These are phyloP conservation scores for Rhizoglyphus robini DNA, from an alignment of 1,140 invertebrate genomes.

Conservation along the genomic window DNA sequence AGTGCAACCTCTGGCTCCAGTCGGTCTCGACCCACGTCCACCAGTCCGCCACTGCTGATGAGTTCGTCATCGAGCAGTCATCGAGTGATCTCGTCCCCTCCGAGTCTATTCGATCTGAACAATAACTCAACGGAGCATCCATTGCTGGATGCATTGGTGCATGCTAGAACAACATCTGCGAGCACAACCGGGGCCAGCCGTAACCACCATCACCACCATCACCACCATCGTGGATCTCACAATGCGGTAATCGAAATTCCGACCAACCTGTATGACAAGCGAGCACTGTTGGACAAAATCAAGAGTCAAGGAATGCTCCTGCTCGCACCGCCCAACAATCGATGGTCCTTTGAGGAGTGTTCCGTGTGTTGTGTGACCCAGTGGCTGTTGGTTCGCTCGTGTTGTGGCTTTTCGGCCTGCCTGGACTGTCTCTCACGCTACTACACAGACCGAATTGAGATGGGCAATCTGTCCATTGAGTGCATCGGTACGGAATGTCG, in stretches of 20 bases:
- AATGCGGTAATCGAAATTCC: neutral
- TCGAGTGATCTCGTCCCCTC: too few species aligned
- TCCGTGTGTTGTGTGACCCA: slow-evolving; percentile 24
- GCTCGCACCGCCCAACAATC: neutral
- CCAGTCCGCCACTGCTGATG: neutral
- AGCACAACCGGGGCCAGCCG: too few species aligned
- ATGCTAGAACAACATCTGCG: too few species aligned
- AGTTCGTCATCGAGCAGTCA: too few species aligned
- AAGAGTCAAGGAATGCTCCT: neutral
- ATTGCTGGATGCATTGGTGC: neutral
- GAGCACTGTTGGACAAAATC: neutral
- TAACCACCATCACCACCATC: neutral
- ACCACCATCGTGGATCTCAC: neutral
- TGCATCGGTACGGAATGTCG: slow-evolving; percentile 32
- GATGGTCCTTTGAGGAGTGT: slow-evolving; percentile 24
- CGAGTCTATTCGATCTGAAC: neutral
- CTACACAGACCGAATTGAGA: slow-evolving; percentile 29
- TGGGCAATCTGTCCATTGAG: slow-evolving; percentile 32
- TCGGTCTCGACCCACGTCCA: neutral
- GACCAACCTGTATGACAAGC: neutral
- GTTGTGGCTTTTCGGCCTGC: slow-evolving; percentile 34
- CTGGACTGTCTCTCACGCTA: slow-evolving; percentile 32
- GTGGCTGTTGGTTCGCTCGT: slow-evolving; percentile 28
- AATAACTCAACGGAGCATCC: neutral
- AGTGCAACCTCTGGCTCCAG: too few species aligned